A percentile compares a stretch with the other conserved stretches of the same genome.
Evolutionary conservation across 1,140 invertebrate genomes (phyloP).

Genomic region (Leptinotarsa lineolata): DNA sequence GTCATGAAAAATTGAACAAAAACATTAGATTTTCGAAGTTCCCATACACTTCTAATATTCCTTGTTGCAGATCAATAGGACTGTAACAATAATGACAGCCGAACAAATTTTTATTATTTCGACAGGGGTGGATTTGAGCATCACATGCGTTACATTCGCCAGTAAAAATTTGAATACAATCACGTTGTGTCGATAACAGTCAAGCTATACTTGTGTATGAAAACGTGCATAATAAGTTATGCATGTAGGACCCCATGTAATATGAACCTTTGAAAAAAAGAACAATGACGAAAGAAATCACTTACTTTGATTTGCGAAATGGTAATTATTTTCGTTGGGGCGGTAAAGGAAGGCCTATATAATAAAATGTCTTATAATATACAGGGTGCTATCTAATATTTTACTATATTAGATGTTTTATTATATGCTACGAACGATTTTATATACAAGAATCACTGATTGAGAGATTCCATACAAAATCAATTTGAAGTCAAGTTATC

Average conservation of each 20-base stretch:
- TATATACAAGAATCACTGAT: not conserved
- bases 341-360: constrained; percentile 13
- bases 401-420: constrained; percentile 31
- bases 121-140: not conserved
- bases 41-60: too few relatives aligned
- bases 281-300: constrained; percentile 13
- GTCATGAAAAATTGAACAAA: too few relatives aligned
- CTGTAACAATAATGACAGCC: not conserved
- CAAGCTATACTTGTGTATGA: constrained; percentile 45
- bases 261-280: constrained; percentile 46
- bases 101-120: not conserved
- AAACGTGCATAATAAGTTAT: constrained; percentile 49
- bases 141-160: constrained; percentile 1
- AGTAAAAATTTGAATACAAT: constrained; percentile 44
- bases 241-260: constrained; percentile 45
- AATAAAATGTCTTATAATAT: constrained; percentile 31
- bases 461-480: too few relatives aligned
- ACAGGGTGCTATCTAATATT: constrained; percentile 31
- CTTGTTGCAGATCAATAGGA: too few relatives aligned
- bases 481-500: too few relatives aligned
- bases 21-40: too few relatives aligned
- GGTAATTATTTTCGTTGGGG: not conserved
- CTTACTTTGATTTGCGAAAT: constrained; percentile 15
- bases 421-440: constrained; percentile 18
- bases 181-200: constrained; percentile 43